Base-by-base conservation (phyloP, 1,140 invertebrate species). In the Diprion similis region DNA sequence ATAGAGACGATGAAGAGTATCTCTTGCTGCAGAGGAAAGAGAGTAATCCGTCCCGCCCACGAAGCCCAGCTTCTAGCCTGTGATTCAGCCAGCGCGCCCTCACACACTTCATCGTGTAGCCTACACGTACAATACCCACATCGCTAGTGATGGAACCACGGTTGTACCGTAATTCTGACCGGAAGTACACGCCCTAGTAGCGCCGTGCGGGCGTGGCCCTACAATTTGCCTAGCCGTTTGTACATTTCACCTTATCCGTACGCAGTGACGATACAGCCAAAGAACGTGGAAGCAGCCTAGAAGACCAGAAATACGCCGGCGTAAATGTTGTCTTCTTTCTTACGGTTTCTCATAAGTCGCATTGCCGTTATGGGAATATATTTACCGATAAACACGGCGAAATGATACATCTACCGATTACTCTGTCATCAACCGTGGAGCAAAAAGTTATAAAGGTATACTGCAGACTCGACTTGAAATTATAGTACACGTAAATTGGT, bases 131-230 rank as follows among this genome's bases (percentile, higher is more conserved):
- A 17, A 59, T 59, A 59, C 51, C 11, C 51, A 17, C 51, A 59
- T 15, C 51, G n/a, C 6, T 59, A 9, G 51, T 17, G 51, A 17
- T 59, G 51, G 51, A 59, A 59, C 51, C 51, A 59, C 51, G 51
- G 24, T 0, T 59, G 51, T 59, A 59, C 51, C 51, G 51, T 59
- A 59, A 59, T 59, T 17, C 51, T 59, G 51, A 59, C 51, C 51
- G 51, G 51, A 59, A 59, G 51, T 59, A 59, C 51, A 59, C 51
- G 51, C 51, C 51, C 51, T 59, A 9, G 51, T 15, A 59, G 51
- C n/a, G n/a, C 51, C 51, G 51, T 37, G 24, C 51, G 51, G 51
- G 51, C 51, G 51, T 8, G 51, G 51, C n/a, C n/a, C 51, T 15
- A 59, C 51, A 59, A 9, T 59, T 59, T 59, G 51, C 51, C 51